Evolutionary conservation across 2,113 vertebrate genomes (phyloP), one percentile per base, ranked within the genome.

Genomic region (Xenopus borealis): DNA sequence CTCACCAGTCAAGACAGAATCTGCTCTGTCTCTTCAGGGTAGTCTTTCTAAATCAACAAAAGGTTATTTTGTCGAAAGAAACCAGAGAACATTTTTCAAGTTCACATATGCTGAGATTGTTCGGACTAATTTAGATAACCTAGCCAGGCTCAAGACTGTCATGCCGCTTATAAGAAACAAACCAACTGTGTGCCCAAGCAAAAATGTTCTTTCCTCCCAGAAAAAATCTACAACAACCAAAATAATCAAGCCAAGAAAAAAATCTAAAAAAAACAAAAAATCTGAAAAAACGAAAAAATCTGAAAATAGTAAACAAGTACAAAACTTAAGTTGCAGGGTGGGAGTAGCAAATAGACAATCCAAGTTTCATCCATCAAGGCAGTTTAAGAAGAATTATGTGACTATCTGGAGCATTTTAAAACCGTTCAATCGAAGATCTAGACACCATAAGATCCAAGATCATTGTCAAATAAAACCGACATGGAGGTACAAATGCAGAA

Each of bases 401-500:
- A 61, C 0, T 18, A 61, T 23, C 10, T 61, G 58, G 58, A 61
- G 58, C 20, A 23, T 61, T 23, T 10, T 61, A 12, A 61, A 20
- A 20, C 58, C 58, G 19, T 61, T 61, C 10, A 61, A 61, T 27
- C 58, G 58, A 20, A 61, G 20, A 16, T 12, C 10, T 20, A 20
- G 18, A 20, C 58, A 12, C 3, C 19, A 20, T 11, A 61, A 23
- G 10, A 8, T 8, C 58, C 13, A 20, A 0, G 6, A 13, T 0
- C 91, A 93, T 53, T 92, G 93, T 77, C 75, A 85, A 10, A 81
- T 50, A 0, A 94, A 93, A 73, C 84, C 78, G 1, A 71, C 80
- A 4, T 94, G 93, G 93, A 88, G 92, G 0, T 20, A 82, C 11
- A 88, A 85, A 86, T 83, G 92, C 20, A 73, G 83, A 59, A 90